phyloP scores from a whole-genome alignment of 2,888 invertebrate species.

The Phasia obesa region DNA sequence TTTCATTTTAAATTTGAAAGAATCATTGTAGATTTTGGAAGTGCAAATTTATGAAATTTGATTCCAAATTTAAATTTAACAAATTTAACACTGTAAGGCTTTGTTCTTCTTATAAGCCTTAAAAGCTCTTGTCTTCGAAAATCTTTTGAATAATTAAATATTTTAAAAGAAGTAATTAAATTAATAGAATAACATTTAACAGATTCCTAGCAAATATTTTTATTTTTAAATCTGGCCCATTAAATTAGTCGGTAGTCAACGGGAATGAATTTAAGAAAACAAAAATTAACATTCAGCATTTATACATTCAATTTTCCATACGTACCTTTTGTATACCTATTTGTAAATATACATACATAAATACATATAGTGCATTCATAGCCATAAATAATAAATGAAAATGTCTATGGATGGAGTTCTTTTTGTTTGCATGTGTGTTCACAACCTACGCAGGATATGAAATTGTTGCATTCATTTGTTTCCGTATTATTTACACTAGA shows the following conservation, averaged over 20 bases:
- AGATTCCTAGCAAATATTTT: no score
- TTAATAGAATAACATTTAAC: no score
- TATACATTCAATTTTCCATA: background rate
- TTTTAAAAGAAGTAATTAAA: no score
- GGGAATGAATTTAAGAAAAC: conserved; percentile 9
- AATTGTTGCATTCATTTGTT: conserved; percentile 37
- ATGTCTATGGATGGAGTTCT: conserved; percentile 3
- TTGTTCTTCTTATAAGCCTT: background rate
- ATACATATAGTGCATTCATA: background rate
- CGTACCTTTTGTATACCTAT: background rate
- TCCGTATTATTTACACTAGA: conserved; percentile 53
- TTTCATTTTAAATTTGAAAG: no score
- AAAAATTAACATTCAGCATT: conserved; percentile 1
- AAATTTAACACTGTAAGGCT: no score
- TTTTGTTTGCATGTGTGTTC: background rate
- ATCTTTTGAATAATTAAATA: background rate
- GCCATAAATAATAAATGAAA: background rate
- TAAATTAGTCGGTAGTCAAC: background rate
- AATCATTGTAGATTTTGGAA: background rate
- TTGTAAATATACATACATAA: background rate
- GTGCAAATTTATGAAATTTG: conserved; percentile 10
- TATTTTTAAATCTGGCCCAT: background rate
- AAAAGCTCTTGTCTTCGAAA: no score
- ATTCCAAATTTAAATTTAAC: background rate
- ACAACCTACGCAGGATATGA: conserved; percentile 24